A percentile compares a stretch with the other conserved stretches of the same genome.
Evolutionary conservation across 2,888 invertebrate genomes (phyloP).

Genomic region (Dasysyrphus albostriatus): DNA sequence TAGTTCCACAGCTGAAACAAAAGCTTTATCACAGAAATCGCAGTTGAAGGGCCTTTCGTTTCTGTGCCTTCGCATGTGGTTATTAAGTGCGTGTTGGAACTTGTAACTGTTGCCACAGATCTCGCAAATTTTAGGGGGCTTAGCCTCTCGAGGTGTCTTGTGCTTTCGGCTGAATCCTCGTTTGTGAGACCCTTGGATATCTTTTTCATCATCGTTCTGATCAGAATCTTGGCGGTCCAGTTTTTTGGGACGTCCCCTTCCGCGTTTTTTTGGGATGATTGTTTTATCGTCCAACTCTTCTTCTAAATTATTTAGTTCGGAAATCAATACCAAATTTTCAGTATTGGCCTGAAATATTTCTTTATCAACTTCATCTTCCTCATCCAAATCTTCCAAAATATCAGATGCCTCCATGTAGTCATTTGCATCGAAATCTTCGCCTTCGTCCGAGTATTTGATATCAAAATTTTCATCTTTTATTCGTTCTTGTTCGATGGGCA

Average conservation of each 20-base stretch:
- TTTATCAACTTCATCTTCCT: constrained; percentile 40
- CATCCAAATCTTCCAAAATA: constrained; percentile 50
- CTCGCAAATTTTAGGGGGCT: constrained; percentile 82
- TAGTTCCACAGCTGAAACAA: constrained; percentile 83
- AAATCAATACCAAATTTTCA: constrained; percentile 56
- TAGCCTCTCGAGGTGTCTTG: constrained; percentile 63
- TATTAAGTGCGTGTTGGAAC: constrained; percentile 82
- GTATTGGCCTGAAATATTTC: constrained; percentile 56
- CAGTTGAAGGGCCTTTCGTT: constrained; percentile 81
- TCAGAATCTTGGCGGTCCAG: background rate
- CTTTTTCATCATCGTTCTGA: background rate
- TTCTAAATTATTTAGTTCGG: constrained; percentile 21
- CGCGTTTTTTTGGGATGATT: constrained; percentile 44
- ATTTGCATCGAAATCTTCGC: constrained; percentile 49
- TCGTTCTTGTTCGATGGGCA: constrained; percentile 7
- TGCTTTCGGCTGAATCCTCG: constrained; percentile 4
- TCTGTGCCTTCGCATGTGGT: constrained; percentile 83
- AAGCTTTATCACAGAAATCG: constrained; percentile 83
- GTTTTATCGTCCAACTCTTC: background rate
- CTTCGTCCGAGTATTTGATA: constrained; percentile 45
- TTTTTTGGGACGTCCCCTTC: constrained; percentile 72
- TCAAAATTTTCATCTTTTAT: constrained; percentile 56
- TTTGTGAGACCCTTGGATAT: background rate
- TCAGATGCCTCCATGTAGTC: constrained; percentile 49
- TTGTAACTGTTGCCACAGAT: constrained; percentile 83